Base-by-base conservation (phyloP, 2,797 vertebrate species). In the Anas flavirostris region DNA sequence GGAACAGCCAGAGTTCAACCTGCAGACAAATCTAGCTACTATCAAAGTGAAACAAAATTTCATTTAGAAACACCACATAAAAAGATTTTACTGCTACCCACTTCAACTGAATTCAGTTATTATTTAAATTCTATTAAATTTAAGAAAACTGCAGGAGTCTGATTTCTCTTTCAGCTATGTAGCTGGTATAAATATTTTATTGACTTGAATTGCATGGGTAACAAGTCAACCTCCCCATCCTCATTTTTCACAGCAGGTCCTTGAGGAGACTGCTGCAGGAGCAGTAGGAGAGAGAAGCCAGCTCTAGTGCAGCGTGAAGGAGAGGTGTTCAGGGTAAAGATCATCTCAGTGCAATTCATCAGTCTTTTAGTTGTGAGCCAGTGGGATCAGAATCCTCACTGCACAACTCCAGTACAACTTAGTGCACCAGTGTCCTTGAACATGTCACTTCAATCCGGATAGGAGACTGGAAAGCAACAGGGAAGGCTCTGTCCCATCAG, bases 171-270 rank as follows among this genome's bases (percentile, higher is more conserved):
- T 90, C 59, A 63, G 55, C 16, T 83, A 9, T 7, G 8, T 48
- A 55, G 48, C 50, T 86, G 48, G 10, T 69, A 55, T 62, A 76
- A 69, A 67, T 69, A 82, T 86, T 91, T 93, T 62, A 52, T 48
- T 86, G 29, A 35, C 26, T 33, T 69, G 50, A 79, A 62, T 76
- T 73, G 19, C 44, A 29, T 43, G 41, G 3, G 19, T 60, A 31
- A 6, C 37, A 41, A 29, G 26, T 63, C 60, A 41, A 29, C 48
- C 15, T 68, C 66, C n/a, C 10, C 7, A 29, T 70, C 26, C 15
- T 39, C 25, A n/a, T 44, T 56, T 48, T 56, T 17, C 22, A 50
- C n/a, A 19, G 4, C 0, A 0, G 3, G 1, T 37, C 43, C 18
- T 85, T 17, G 43, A 76, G 33, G 25, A 0, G 2, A 31, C 37